A percentile compares a stretch with the other conserved stretches of the same genome.
Conservation (phyloP, 2,797 vertebrate genomes). For the Dipus sagitta region DNA sequence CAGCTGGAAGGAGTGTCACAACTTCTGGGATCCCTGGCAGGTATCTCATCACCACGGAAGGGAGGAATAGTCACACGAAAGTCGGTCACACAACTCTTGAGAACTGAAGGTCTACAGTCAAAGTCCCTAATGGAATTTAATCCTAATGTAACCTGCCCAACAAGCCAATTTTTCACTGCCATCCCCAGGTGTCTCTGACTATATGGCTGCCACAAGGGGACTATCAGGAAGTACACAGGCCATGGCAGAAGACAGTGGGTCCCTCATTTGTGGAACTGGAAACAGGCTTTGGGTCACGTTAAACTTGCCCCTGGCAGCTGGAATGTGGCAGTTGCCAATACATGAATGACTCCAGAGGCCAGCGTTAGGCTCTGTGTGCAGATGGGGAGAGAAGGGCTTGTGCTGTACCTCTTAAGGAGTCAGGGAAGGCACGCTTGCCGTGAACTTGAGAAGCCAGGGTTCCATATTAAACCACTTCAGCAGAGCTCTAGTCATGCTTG, state of each 20-base stretch:
- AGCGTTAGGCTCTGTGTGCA: neutral
- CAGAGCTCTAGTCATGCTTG: neutral
- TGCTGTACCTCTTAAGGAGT: accelerated
- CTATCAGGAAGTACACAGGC: neutral
- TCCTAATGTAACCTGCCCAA: neutral
- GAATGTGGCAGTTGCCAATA: neutral
- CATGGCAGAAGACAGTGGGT: neutral
- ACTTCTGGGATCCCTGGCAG: neutral
- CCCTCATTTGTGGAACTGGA: neutral
- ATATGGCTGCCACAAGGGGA: neutral
- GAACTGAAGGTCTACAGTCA: neutral
- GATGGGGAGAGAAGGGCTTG: neutral
- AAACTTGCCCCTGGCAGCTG: neutral
- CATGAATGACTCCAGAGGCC: constrained; percentile 14
- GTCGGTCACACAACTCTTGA: neutral
- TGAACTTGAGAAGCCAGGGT: neutral
- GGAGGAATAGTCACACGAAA: neutral
- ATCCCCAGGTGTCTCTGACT: neutral
- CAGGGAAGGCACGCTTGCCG: neutral
- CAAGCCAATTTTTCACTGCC: neutral
- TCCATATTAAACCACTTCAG: neutral
- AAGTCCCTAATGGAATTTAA: neutral
- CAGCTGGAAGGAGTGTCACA: neutral
- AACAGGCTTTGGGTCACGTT: neutral
- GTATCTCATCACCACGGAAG: neutral